phyloP scores from a whole-genome alignment of 1,140 invertebrate species.

The Nephila pilipes region DNA sequence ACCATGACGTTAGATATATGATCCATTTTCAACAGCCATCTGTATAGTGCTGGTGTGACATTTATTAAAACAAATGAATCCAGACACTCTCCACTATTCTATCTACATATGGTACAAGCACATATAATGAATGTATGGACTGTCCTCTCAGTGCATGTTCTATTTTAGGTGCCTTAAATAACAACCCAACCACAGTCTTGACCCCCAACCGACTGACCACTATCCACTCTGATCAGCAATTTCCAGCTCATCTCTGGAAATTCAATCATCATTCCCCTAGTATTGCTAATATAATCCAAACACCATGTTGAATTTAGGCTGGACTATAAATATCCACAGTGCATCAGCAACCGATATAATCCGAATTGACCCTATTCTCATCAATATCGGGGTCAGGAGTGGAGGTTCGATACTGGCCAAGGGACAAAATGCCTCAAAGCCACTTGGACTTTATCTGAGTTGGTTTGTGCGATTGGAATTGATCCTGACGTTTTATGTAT shows the following conservation, averaged over 20 bases:
- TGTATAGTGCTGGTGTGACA: too few relatives aligned
- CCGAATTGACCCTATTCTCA: not conserved
- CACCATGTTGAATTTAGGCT: not conserved
- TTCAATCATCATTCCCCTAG: not conserved
- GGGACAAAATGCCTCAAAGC: not conserved
- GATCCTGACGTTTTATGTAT: not conserved
- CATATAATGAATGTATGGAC: too few relatives aligned
- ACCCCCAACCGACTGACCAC: too few relatives aligned
- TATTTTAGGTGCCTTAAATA: too few relatives aligned
- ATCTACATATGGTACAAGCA: too few relatives aligned
- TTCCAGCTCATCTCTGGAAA: not conserved
- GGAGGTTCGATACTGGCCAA: not conserved
- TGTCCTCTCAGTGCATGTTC: too few relatives aligned
- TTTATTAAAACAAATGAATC: too few relatives aligned
- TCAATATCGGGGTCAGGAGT: not conserved
- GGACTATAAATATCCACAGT: constrained; percentile 14
- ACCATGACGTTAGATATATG: too few relatives aligned
- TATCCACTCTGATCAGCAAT: not conserved
- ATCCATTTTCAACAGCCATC: too few relatives aligned
- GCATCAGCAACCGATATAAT: constrained; percentile 13
- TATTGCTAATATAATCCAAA: constrained; percentile 10
- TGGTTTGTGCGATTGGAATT: not conserved
- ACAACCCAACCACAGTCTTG: too few relatives aligned
- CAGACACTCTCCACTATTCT: too few relatives aligned
- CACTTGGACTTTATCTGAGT: not conserved